Evolutionary conservation across 2,113 vertebrate species (phyloP).

Genomic region (Gobio gobio): DNA sequence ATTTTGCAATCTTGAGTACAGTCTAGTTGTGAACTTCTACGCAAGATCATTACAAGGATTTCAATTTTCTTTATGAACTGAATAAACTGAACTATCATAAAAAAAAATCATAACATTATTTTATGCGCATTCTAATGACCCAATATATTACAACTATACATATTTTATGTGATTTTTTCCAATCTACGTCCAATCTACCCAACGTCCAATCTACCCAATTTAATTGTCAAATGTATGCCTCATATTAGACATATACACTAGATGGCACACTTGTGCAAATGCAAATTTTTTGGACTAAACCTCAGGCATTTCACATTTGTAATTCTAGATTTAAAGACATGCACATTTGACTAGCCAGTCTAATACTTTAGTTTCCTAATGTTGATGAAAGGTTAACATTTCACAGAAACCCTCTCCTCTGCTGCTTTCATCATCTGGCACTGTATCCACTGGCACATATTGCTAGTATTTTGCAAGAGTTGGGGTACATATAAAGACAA

Average conservation of each 20-base stretch:
- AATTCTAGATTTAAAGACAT: background rate
- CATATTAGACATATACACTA: background rate
- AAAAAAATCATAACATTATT: no score
- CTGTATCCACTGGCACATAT: constrained; percentile 41
- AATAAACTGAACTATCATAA: no score
- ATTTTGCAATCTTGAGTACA: constrained; percentile 33
- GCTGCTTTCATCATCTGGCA: constrained; percentile 50
- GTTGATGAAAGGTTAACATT: constrained; percentile 40
- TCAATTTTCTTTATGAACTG: background rate
- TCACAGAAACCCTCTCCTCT: background rate
- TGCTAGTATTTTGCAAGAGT: constrained; percentile 51
- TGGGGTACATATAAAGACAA: constrained; percentile 44
- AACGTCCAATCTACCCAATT: background rate
- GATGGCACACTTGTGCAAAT: constrained; percentile 28
- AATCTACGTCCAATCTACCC: background rate
- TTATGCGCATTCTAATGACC: no score
- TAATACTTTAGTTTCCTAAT: constrained; percentile 20
- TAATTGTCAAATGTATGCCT: constrained; percentile 32
- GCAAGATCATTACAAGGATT: background rate
- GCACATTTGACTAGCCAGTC: background rate
- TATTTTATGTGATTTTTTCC: background rate
- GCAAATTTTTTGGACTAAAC: no score
- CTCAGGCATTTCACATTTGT: background rate
- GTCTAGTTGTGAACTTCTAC: constrained; percentile 15
- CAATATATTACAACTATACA: background rate